These are phyloP conservation scores for Xenopus laevis DNA, from an alignment of 2,113 vertebrate species.

Conservation along the genomic window DNA sequence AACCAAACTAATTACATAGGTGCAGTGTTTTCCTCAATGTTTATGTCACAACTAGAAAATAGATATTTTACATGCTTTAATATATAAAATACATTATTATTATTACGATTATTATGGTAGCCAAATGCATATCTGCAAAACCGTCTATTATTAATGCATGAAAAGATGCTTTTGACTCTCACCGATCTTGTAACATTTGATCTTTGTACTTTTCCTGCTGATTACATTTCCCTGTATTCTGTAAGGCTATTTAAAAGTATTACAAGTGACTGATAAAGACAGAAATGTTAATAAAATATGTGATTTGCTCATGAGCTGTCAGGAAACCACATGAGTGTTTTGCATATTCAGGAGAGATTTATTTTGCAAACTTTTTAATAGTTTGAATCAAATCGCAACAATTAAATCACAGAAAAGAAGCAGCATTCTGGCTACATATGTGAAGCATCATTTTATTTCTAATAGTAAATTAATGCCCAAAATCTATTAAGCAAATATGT, in stretches of 20 bases:
- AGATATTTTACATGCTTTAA: neutral
- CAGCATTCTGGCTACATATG: no score
- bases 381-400: neutral
- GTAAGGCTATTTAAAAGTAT: conserved; percentile 15
- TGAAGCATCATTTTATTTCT: no score
- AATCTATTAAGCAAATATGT: no score
- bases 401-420: neutral
- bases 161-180: neutral
- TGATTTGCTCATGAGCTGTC: conserved; percentile 17
- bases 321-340: conserved; percentile 25
- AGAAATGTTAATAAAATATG: conserved; percentile 36
- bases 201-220: conserved; percentile 5
- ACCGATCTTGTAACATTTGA: conserved; percentile 20
- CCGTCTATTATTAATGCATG: conserved; percentile 10
- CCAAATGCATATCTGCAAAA: neutral
- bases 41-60: neutral
- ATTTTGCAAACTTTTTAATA: conserved; percentile 18
- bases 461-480: no score
- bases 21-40: no score
- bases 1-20: neutral
- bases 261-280: conserved; percentile 17
- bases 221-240: conserved; percentile 22
- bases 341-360: conserved; percentile 26
- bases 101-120: neutral
- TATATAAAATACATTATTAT: neutral